A percentile compares a stretch with the other conserved stretches of the same genome.
Evolutionary conservation across 2,888 invertebrate species (phyloP).

Genomic region (Volucella bombylans): DNA sequence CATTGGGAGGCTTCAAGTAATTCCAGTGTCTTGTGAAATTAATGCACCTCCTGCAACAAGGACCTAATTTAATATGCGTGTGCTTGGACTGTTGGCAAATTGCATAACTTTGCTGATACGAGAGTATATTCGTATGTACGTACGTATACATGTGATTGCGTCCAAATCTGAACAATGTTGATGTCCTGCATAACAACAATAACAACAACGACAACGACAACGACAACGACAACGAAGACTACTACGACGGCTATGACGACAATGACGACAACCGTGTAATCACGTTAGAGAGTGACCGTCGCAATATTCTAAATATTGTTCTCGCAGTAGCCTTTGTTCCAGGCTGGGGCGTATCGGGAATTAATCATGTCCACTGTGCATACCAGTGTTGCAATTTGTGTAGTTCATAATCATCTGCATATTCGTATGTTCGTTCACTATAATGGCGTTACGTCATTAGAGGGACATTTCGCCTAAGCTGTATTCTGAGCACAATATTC

Average conservation of each 20-base stretch:
- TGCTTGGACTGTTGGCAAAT: constrained; percentile 50
- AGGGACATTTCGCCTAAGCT: constrained; percentile 25
- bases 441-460: constrained; percentile 56
- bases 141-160: not conserved
- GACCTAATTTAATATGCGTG: constrained; percentile 70
- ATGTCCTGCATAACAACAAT: constrained; percentile 7
- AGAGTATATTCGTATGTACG: not conserved
- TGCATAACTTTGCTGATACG: constrained; percentile 29
- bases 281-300: constrained; percentile 62
- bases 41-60: constrained; percentile 62
- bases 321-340: constrained; percentile 67
- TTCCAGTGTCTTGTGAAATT: constrained; percentile 61
- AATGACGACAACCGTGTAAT: constrained; percentile 58
- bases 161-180: constrained; percentile 45
- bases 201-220: not conserved
- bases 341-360: constrained; percentile 52
- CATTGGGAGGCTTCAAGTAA: constrained; percentile 56
- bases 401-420: constrained; percentile 50
- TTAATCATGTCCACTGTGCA: constrained; percentile 59
- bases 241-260: not conserved
- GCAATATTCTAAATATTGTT: constrained; percentile 65
- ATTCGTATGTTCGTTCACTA: not conserved
- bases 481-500: constrained; percentile 5
- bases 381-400: constrained; percentile 22
- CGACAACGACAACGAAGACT: constrained; percentile 14